These are phyloP conservation scores for Butorides virescens DNA, from an alignment of 2,113 vertebrate genomes.

Conservation along the genomic window DNA sequence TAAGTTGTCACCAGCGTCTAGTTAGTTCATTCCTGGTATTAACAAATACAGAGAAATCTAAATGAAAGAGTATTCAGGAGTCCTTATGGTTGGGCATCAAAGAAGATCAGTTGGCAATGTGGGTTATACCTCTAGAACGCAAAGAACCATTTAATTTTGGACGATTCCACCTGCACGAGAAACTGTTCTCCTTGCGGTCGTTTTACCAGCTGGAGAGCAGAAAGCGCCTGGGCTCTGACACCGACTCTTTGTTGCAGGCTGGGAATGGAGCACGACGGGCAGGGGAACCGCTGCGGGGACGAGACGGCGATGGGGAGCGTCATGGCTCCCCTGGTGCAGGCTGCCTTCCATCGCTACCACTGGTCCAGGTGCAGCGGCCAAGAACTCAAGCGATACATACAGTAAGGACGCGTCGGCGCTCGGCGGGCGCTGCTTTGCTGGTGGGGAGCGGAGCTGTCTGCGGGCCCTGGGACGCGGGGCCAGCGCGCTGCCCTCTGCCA, in stretches of 20 bases:
- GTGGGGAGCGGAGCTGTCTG: neutral
- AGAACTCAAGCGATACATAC: constrained; percentile 93
- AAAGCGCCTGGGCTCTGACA: neutral
- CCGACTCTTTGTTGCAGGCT: constrained; percentile 71
- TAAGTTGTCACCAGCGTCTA: neutral
- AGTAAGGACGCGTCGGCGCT: constrained; percentile 76
- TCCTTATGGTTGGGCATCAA: neutral
- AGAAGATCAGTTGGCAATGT: neutral
- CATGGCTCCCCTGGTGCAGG: constrained; percentile 97
- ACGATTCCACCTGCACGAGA: accelerated
- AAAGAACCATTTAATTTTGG: neutral
- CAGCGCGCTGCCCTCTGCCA: neutral
- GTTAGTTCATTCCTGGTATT: neutral
- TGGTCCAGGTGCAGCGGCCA: constrained; percentile 99
- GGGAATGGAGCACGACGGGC: constrained; percentile 98
- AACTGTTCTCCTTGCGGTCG: neutral
- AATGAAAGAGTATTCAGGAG: neutral
- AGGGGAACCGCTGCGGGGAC: constrained; percentile 95
- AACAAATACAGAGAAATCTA: neutral
- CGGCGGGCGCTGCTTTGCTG: accelerated
- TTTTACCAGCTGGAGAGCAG: neutral
- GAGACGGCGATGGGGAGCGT: constrained; percentile 97
- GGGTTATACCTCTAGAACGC: too few relatives aligned
- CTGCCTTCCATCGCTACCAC: constrained; percentile 97
- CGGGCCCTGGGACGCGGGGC: neutral